phyloP scores from a whole-genome alignment of 1,140 invertebrate species.

The Ostrea edulis region DNA sequence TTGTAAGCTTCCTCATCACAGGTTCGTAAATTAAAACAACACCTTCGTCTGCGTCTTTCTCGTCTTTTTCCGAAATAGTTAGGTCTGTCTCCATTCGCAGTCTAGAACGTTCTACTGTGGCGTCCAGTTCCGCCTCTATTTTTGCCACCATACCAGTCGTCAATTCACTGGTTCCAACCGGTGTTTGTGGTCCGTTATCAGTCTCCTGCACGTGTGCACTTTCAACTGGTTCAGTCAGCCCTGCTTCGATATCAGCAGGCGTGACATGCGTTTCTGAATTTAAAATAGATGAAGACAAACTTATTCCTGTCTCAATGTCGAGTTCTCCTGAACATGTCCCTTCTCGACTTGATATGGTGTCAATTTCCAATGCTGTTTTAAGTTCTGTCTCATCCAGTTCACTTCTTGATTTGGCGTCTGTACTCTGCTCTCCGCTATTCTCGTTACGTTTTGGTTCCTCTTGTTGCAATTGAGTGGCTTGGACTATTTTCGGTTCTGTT shows the following conservation, averaged over 20 bases:
- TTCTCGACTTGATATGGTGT: not conserved
- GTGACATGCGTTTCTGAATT: not conserved
- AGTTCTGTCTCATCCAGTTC: not conserved
- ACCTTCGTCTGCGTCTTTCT: not conserved
- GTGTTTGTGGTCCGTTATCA: not conserved
- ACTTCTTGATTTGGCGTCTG: not conserved
- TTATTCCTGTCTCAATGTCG: not conserved
- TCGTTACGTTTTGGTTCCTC: not conserved
- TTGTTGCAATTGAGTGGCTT: not conserved
- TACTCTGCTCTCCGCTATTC: not conserved
- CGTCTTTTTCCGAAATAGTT: not conserved
- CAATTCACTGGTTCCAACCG: not conserved
- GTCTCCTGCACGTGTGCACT: not conserved
- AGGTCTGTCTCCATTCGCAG: not conserved
- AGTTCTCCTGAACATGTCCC: not conserved
- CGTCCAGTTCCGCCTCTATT: not conserved
- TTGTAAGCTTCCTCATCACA: no score
- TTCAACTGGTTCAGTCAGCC: not conserved
- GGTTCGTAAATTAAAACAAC: not conserved
- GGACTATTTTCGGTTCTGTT: conserved; percentile 11
- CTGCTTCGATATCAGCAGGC: not conserved
- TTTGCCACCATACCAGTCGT: not conserved
- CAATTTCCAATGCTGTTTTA: not conserved
- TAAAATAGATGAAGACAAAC: not conserved
- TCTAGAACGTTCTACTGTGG: not conserved